Evolutionary conservation across 2,797 vertebrate genomes (phyloP).

Genomic region (Paedocypris micromegethes): DNA sequence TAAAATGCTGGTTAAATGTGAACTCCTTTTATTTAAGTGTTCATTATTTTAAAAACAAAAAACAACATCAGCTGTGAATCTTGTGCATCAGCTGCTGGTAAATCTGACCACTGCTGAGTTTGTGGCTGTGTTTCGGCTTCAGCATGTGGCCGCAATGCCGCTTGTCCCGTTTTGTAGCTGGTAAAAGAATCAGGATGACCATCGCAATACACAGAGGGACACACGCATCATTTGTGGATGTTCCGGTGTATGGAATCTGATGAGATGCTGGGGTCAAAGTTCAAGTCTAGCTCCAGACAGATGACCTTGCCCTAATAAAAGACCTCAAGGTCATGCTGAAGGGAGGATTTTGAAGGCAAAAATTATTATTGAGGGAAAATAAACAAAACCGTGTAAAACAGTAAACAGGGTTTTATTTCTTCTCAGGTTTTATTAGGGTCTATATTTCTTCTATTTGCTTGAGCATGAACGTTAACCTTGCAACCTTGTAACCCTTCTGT

Average conservation of each 20-base stretch:
- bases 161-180: conserved; percentile 9
- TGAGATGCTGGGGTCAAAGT: conserved; percentile 68
- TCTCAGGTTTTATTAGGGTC: no score
- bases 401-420: not conserved
- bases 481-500: no score
- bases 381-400: conserved; percentile 42
- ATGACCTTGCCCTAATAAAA: conserved; percentile 68
- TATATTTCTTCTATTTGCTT: not conserved
- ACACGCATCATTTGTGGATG: conserved; percentile 52
- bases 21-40: no score
- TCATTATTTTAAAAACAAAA: no score
- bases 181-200: conserved; percentile 68
- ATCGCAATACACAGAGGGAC: conserved; percentile 64
- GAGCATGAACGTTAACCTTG: no score
- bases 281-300: conserved; percentile 74
- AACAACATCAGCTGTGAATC: not conserved
- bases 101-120: conserved; percentile 1
- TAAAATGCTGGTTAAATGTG: no score
- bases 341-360: conserved; percentile 46
- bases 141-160: conserved; percentile 5
- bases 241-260: conserved; percentile 64
- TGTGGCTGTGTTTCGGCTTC: conserved; percentile 20
- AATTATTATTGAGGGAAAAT: conserved; percentile 20
- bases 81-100: conserved; percentile 6
- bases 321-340: conserved; percentile 66